phyloP scores from a whole-genome alignment of 1,140 invertebrate genomes.

The Drosophila obscura region DNA sequence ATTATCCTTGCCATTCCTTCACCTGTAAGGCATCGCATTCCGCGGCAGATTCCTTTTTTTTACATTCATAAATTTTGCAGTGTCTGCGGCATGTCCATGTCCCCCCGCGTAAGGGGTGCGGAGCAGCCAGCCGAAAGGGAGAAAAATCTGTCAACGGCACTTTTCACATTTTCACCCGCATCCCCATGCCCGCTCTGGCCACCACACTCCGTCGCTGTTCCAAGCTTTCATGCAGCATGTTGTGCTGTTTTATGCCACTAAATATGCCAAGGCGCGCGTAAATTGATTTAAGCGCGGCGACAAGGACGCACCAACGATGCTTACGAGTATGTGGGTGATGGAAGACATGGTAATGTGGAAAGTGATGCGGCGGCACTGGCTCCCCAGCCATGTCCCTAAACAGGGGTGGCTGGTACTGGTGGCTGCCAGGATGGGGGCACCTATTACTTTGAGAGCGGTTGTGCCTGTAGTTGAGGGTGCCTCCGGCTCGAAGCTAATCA shows the following conservation, averaged over 20 bases:
- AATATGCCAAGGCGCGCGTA: constrained; percentile 78
- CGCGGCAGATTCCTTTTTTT: constrained; percentile 13
- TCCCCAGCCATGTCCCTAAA: not conserved
- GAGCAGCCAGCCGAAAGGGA: constrained; percentile 62
- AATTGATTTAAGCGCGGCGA: constrained; percentile 78
- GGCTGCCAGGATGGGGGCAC: constrained; percentile 11
- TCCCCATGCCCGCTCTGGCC: not conserved
- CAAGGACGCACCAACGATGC: constrained; percentile 47
- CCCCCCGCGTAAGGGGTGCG: constrained; percentile 6
- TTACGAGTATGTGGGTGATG: constrained; percentile 16
- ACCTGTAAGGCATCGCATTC: constrained; percentile 30
- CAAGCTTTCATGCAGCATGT: constrained; percentile 36
- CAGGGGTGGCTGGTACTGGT: too few species aligned
- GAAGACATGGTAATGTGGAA: constrained; percentile 5
- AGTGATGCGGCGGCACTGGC: constrained; percentile 10
- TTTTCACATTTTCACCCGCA: constrained; percentile 59
- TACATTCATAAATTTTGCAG: constrained; percentile 59
- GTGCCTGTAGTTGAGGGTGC: constrained; percentile 19
- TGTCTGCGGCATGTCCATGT: constrained; percentile 60
- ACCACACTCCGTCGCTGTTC: not conserved
- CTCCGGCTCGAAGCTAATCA: constrained; percentile 36
- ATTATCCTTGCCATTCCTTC: constrained; percentile 21
- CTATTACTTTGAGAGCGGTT: constrained; percentile 7
- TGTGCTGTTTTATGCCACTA: constrained; percentile 65
- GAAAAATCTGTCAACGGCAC: constrained; percentile 77